These are phyloP conservation scores for Felis chaus DNA, from an alignment of 2,113 vertebrate species.

Conservation along the genomic window DNA sequence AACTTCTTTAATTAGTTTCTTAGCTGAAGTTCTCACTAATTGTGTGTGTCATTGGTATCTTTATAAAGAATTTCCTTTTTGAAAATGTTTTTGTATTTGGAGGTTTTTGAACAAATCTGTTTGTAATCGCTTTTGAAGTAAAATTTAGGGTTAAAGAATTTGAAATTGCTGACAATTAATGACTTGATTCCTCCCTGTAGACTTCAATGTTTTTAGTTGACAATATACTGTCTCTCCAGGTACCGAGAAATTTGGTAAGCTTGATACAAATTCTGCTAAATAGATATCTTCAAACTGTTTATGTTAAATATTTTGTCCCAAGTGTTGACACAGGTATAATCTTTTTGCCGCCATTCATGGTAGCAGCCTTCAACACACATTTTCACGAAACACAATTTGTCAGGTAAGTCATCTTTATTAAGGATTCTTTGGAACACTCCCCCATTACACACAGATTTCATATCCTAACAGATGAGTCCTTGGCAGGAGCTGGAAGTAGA, in stretches of 20 bases:
- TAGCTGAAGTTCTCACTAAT: background rate
- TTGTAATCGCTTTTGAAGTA: background rate
- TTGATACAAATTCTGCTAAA: background rate
- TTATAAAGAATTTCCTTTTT: background rate
- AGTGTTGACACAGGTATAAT: background rate
- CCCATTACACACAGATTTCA: background rate
- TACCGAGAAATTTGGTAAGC: background rate
- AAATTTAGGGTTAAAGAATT: background rate
- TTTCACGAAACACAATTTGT: background rate
- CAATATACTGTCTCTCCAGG: background rate
- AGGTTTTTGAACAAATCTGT: conserved; percentile 23
- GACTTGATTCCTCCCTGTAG: background rate
- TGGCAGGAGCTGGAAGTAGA: background rate
- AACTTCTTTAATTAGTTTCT: conserved; percentile 14
- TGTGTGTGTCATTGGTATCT: background rate
- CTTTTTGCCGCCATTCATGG: background rate
- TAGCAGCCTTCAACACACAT: background rate
- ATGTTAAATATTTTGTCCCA: background rate
- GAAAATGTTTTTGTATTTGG: background rate
- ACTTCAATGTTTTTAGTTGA: background rate
- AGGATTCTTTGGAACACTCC: background rate
- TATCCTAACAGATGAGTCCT: background rate
- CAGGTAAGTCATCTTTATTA: background rate
- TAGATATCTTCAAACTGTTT: background rate
- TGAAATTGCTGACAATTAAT: conserved; percentile 17